phyloP scores from a whole-genome alignment of 2,888 invertebrate species.

The Drosophila lutescens region DNA sequence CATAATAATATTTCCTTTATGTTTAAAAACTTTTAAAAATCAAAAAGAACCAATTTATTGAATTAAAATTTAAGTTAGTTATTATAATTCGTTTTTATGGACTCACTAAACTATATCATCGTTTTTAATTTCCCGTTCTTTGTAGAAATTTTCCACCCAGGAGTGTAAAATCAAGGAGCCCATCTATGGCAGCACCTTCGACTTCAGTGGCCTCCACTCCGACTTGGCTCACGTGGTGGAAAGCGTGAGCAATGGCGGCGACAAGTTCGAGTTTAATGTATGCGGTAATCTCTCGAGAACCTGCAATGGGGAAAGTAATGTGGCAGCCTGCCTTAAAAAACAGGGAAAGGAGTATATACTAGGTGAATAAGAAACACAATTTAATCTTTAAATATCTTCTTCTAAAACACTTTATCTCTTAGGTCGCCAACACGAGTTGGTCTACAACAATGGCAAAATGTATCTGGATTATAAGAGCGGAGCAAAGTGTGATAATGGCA shows the following conservation, averaged over 20 bases:
- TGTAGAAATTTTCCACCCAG: slow-evolving; percentile 66
- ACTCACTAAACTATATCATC: too few species aligned
- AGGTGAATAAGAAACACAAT: slow-evolving; percentile 62
- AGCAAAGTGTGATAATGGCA: slow-evolving; percentile 76
- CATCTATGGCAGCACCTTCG: slow-evolving; percentile 81
- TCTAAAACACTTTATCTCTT: neutral
- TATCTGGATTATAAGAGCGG: slow-evolving; percentile 81
- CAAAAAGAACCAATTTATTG: too few species aligned
- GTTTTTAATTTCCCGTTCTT: too few species aligned
- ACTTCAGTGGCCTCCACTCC: slow-evolving; percentile 79
- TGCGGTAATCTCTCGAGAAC: slow-evolving; percentile 78
- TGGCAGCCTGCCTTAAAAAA: slow-evolving; percentile 81
- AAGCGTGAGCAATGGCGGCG: slow-evolving; percentile 64
- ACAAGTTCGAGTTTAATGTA: slow-evolving; percentile 81
- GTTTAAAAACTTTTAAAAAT: too few species aligned
- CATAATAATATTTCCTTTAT: too few species aligned
- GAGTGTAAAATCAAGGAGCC: slow-evolving; percentile 82
- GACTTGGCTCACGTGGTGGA: slow-evolving; percentile 78
- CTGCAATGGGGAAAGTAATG: slow-evolving; percentile 77
- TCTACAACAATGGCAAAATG: slow-evolving; percentile 81
- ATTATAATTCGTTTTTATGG: too few species aligned
- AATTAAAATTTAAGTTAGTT: too few species aligned
- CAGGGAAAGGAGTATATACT: slow-evolving; percentile 78
- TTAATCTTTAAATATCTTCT: neutral
- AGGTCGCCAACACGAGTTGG: slow-evolving; percentile 81